Percentiles rank a stretch among this genome's conserved stretches.
Evolutionary conservation across 2,888 invertebrate genomes (phyloP).

Genomic region (Syrista parreyssii): DNA sequence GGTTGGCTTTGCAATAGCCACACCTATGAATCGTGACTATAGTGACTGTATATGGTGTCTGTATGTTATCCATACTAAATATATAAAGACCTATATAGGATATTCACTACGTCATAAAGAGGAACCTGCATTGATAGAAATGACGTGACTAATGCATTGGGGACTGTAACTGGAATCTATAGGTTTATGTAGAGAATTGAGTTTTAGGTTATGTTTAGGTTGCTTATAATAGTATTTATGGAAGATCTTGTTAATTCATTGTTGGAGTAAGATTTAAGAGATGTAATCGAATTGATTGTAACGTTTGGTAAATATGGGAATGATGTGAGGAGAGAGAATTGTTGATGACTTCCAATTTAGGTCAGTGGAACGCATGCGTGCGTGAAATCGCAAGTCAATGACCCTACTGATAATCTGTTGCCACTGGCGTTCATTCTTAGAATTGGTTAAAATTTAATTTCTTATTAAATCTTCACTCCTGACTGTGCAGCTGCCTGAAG

Average conservation of each 20-base stretch:
- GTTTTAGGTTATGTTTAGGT: not conserved
- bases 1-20: conserved; percentile 30
- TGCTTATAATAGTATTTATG: not conserved
- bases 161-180: not conserved
- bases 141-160: not conserved
- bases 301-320: not conserved
- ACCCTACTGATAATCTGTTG: conserved; percentile 48
- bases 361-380: conserved; percentile 59
- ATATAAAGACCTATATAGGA: not conserved
- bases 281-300: not conserved
- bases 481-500: not conserved
- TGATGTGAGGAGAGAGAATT: conserved; percentile 26
- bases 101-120: not conserved
- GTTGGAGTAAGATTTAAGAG: not conserved
- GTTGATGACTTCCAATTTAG: conserved; percentile 45
- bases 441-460: not conserved
- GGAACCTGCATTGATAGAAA: not conserved
- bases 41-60: not conserved
- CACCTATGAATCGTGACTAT: conserved; percentile 34
- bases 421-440: not conserved
- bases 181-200: not conserved
- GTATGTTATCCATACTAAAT: not conserved
- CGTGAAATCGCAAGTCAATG: conserved; percentile 63
- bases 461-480: not conserved
- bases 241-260: not conserved